phyloP scores from a whole-genome alignment of 1,140 invertebrate species.

The Rhagoletis zephyria region DNA sequence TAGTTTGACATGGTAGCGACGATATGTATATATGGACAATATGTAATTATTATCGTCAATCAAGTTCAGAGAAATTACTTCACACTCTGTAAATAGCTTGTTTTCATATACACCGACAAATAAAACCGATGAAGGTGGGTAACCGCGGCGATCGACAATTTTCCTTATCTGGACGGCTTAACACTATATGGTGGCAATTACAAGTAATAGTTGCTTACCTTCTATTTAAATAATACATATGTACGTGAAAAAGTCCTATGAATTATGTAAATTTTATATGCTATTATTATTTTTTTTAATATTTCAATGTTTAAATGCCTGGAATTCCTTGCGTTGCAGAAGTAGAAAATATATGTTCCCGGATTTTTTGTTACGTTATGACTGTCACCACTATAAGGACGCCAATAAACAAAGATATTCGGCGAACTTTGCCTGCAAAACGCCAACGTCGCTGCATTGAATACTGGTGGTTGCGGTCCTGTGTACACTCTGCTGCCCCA shows the following conservation, averaged over 20 bases:
- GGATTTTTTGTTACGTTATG: background rate
- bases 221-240: background rate
- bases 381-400: conserved; percentile 30
- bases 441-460: conserved; percentile 32
- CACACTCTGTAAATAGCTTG: background rate
- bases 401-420: conserved; percentile 48
- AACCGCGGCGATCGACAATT: background rate
- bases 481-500: background rate
- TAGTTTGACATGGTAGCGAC: too few species aligned
- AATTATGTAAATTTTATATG: background rate
- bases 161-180: conserved; percentile 55
- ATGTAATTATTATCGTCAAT: background rate
- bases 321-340: background rate
- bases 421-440: conserved; percentile 24
- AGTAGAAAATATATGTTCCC: background rate
- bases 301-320: conserved; percentile 13
- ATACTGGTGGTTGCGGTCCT: conserved; percentile 8
- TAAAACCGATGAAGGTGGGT: background rate
- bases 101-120: background rate
- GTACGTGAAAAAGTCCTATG: conserved; percentile 18
- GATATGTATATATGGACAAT: background rate
- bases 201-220: conserved; percentile 12
- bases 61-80: conserved; percentile 6
- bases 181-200: conserved; percentile 55
- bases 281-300: background rate